A percentile compares a stretch with the other conserved stretches of the same genome.
Conservation (phyloP, 2,888 invertebrate species). For the Dexiosoma caninum region DNA sequence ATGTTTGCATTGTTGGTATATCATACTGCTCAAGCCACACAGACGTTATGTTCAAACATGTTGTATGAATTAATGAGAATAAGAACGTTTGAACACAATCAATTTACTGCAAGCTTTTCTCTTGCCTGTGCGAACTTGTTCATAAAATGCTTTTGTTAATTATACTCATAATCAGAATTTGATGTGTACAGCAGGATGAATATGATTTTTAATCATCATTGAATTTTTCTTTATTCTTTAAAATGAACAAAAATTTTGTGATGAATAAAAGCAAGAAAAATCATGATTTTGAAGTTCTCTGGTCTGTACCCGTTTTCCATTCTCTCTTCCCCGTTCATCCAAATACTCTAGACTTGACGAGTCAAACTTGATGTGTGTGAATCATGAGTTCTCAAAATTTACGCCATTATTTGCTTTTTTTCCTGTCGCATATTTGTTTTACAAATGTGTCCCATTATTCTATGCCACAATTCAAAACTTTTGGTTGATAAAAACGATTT, state of each 20-base stretch:
- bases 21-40: not conserved
- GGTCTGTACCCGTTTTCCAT: too few species aligned
- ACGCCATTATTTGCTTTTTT: too few species aligned
- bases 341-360: too few species aligned
- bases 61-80: slow-evolving; percentile 8
- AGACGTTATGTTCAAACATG: not conserved
- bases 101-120: not conserved
- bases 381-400: too few species aligned
- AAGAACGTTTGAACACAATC: not conserved
- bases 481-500: too few species aligned
- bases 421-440: too few species aligned
- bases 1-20: not conserved
- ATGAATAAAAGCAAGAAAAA: slow-evolving; percentile 8
- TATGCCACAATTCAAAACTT: too few species aligned
- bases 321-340: too few species aligned
- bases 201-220: not conserved
- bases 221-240: slow-evolving; percentile 6
- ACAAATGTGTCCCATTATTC: too few species aligned
- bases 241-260: slow-evolving; percentile 1
- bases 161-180: slow-evolving; percentile 6
- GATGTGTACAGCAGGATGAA: not conserved
- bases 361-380: too few species aligned
- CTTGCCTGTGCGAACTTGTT: not conserved
- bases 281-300: slow-evolving; percentile 5
- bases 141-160: slow-evolving; percentile 9